Percentiles rank a stretch among this genome's conserved stretches.
phyloP scores from a whole-genome alignment of 2,113 vertebrate genomes.

The Salvator merianae region DNA sequence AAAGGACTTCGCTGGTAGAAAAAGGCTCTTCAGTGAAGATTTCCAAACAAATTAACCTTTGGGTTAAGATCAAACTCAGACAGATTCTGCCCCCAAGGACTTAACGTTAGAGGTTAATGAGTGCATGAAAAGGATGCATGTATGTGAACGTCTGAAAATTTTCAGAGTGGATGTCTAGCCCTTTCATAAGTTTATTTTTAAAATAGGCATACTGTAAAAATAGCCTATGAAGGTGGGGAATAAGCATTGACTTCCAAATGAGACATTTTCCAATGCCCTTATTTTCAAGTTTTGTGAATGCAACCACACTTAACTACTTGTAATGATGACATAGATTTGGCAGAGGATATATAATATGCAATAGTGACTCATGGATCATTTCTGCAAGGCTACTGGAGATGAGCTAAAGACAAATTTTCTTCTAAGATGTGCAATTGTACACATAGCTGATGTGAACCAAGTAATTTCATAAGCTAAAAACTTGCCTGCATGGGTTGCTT shows the following conservation, averaged over 20 bases:
- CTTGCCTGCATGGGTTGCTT: too few relatives aligned
- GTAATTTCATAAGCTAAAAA: too few relatives aligned
- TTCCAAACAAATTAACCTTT: slow-evolving; percentile 58
- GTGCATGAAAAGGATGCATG: background rate
- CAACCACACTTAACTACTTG: background rate
- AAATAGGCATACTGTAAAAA: background rate
- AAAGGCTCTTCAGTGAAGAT: slow-evolving; percentile 37
- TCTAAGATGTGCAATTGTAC: too few relatives aligned
- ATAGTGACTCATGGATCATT: too few relatives aligned
- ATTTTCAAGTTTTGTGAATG: background rate
- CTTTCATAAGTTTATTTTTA: slow-evolving; percentile 9
- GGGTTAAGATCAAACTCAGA: slow-evolving; percentile 30
- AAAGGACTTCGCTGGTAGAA: slow-evolving; percentile 13
- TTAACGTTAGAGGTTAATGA: slow-evolving; percentile 31
- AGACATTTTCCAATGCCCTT: background rate
- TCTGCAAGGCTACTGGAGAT: too few relatives aligned
- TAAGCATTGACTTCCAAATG: slow-evolving; percentile 6
- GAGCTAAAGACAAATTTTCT: too few relatives aligned
- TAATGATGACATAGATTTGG: background rate
- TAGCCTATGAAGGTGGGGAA: slow-evolving; percentile 1
- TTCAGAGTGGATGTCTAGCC: slow-evolving; percentile 16
- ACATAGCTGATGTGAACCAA: too few relatives aligned
- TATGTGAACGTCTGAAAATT: background rate
- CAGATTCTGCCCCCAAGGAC: background rate
- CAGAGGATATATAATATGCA: background rate